These are phyloP conservation scores for Catharus minimus DNA, from an alignment of 2,113 vertebrate genomes.

Conservation along the genomic window DNA sequence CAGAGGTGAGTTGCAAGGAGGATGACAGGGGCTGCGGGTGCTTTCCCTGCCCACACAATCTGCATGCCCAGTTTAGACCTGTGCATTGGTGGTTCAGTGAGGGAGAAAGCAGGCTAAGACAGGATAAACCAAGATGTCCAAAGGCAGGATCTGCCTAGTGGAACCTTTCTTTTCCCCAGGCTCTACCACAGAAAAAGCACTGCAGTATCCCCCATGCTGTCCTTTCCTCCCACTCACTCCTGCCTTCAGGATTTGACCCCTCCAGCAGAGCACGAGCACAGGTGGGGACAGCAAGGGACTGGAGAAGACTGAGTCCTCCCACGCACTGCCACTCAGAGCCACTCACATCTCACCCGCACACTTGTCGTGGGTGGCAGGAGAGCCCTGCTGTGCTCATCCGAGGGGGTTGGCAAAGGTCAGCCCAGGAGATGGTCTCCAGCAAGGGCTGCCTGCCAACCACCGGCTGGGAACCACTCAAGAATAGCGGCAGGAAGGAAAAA, in stretches of 20 bases:
- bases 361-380: background rate
- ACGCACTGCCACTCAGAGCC: rapidly evolving
- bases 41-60: background rate
- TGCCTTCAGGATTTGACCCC: background rate
- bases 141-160: background rate
- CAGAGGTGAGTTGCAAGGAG: background rate
- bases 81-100: rapidly evolving
- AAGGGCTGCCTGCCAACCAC: background rate
- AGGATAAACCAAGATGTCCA: background rate
- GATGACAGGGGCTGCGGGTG: background rate
- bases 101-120: background rate
- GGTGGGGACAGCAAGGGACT: background rate
- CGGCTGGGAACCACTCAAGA: constrained; percentile 32
- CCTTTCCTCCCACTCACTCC: background rate
- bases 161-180: background rate
- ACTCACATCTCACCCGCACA: rapidly evolving
- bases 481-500: constrained; percentile 18
- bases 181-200: background rate
- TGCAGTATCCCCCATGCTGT: background rate
- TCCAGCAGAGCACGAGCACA: background rate
- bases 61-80: background rate
- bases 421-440: background rate
- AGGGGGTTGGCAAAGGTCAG: background rate
- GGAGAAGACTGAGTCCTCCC: background rate
- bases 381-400: background rate